Evolutionary conservation across 2,888 invertebrate genomes (phyloP).

Genomic region (Drosophila pseudotakahashii): DNA sequence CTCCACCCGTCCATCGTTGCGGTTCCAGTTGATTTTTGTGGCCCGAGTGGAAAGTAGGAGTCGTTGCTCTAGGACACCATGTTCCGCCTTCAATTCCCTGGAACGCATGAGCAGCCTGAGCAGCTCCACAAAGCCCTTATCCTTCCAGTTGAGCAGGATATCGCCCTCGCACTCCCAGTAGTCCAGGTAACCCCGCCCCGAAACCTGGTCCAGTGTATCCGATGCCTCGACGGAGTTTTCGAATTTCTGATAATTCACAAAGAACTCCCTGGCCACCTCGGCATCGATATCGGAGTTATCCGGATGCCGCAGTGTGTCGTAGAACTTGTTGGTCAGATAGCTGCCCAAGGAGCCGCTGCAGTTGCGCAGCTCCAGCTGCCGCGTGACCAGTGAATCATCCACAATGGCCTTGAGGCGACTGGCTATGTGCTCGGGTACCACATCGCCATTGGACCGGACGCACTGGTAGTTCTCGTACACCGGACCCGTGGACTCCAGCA

Average conservation of each 20-base stretch:
- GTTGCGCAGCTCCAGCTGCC: constrained; percentile 80
- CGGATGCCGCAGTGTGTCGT: constrained; percentile 76
- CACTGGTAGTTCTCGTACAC: constrained; percentile 82
- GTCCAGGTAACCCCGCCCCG: constrained; percentile 87
- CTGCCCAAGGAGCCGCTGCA: constrained; percentile 82
- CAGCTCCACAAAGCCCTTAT: constrained; percentile 88
- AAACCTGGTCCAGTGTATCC: constrained; percentile 88
- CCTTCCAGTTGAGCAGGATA: constrained; percentile 89
- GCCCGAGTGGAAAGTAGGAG: constrained; percentile 77
- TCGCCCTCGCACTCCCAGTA: constrained; percentile 90
- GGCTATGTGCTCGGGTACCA: constrained; percentile 83
- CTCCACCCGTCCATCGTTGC: constrained; percentile 72
- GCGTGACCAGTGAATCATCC: constrained; percentile 83
- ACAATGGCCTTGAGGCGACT: constrained; percentile 84
- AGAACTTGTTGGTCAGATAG: constrained; percentile 81
- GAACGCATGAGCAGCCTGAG: constrained; percentile 87
- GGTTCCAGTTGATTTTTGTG: constrained; percentile 77
- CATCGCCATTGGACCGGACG: constrained; percentile 83
- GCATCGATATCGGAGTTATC: constrained; percentile 84
- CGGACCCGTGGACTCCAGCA: constrained; percentile 81
- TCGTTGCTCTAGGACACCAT: constrained; percentile 82
- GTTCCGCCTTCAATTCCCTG: constrained; percentile 52
- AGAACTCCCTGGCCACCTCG: constrained; percentile 85
- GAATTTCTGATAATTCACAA: constrained; percentile 87
- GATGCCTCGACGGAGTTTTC: constrained; percentile 86